These are phyloP conservation scores for Venturia canescens DNA, from an alignment of 1,140 invertebrate species.

Conservation along the genomic window DNA sequence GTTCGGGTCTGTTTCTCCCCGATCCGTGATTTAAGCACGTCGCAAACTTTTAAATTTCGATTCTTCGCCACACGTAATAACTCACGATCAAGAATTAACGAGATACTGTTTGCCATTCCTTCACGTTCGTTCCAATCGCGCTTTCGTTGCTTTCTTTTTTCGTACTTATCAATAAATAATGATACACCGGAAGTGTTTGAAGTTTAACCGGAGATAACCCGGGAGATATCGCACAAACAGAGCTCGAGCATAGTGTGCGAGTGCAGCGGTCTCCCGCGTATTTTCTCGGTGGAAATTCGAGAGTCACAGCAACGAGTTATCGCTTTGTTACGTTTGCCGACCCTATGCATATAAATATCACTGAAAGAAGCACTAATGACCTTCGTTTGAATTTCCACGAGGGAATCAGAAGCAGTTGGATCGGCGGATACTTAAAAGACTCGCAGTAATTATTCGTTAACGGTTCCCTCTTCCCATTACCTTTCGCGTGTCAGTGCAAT, in stretches of 20 bases:
- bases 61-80: neutral
- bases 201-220: neutral
- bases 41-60: no score
- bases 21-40: no score
- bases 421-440: neutral
- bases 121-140: neutral
- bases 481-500: neutral
- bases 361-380: neutral
- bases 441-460: slow-evolving; percentile 4
- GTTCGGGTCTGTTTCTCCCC: neutral
- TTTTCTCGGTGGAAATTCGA: neutral
- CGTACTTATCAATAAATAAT: neutral
- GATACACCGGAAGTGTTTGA: neutral
- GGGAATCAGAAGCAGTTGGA: neutral
- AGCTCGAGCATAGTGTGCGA: neutral
- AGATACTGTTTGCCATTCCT: neutral
- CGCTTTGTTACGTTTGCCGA: neutral
- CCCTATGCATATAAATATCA: neutral
- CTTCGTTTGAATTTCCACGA: neutral
- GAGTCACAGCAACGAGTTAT: neutral
- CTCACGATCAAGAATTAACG: neutral
- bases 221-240: neutral
- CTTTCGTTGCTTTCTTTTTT: neutral
- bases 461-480: neutral
- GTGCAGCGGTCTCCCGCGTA: neutral